Evolutionary conservation across 1,140 invertebrate genomes (phyloP), one percentile per base, ranked within the genome.

Genomic region (Eurosta solidaginis): DNA sequence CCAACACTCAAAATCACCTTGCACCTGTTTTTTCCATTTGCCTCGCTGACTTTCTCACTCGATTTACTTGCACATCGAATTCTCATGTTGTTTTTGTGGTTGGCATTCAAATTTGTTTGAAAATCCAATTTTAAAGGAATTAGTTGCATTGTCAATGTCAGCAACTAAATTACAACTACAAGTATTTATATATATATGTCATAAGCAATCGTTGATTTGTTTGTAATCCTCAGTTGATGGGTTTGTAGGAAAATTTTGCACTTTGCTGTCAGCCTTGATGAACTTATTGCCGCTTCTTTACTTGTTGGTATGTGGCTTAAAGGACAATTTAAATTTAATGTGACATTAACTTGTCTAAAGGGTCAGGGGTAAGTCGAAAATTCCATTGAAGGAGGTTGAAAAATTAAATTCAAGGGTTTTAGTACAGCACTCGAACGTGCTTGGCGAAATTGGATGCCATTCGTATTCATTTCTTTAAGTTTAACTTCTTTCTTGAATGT

Each of bases 51-150:
- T 54, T 27, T 22, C 10, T 20, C 54, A 10, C 54, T 63, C 17
- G 27, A 1, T 10, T 10, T n/a, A n/a, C n/a, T 59, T 27, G 54
- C 54, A 14, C 29, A n/a, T n/a, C n/a, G n/a, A n/a, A n/a, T n/a
- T n/a, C n/a, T n/a, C n/a, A n/a, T n/a, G n/a, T n/a, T n/a, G n/a
- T n/a, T n/a, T n/a, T n/a, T n/a, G n/a, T n/a, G n/a, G n/a, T n/a
- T 68, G 59, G 59, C 59, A 68, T 68, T 68, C 33, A 40, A 68
- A 68, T 68, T 68, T 68, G 59, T 68, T 68, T 20, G 20, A 68
- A 68, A 68, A 68, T 68, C 59, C 59, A 68, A 40, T 68, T 68
- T 68, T 33, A 9, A 33, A n/a, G n/a, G 59, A 68, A 42, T 68
- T 68, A 68, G 59, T 68, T 68, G 59, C 59, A 68, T 68, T 68